Base-by-base conservation (phyloP, 1,140 invertebrate species). In the Tetramorium parvispinum region DNA sequence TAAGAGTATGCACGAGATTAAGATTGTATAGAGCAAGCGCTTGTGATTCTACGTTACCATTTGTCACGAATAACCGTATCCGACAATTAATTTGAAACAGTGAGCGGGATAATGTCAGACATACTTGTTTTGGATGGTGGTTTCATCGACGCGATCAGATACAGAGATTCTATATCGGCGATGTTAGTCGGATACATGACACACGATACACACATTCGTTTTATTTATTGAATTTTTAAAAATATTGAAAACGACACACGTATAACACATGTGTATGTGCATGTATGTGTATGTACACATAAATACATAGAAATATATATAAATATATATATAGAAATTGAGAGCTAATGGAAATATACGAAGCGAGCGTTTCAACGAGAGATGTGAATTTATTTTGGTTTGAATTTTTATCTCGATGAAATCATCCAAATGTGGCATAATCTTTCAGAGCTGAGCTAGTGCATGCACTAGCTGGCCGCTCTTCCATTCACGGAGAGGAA, bases 401-500 rank as follows among this genome's bases (percentile, higher is more conserved):
- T 21, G 18, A 49, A 43, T 57, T 21, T 68, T 73, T 46, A 40
- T 46, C 32, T 59, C 66, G 66, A 40, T 83, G 68, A 83, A 83
- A 73, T 83, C 40, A 16, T 83, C 68, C 79, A 73, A 83, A 73
- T 49, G 18, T 71, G 53, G 32, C 79, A 73, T 70, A 55, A 81
- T 81, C 65, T 70, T 81, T 81, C 37, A 21, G 21, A 81, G 37
- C 65, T 83, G 68, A 53, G 68, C 24, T 53, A 59, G 71, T 77
- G 57, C 63, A 87, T 77, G 57, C 63, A 87, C 57, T 51, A 66
- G 77, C 71, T 68, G 51, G 63, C 43, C 11, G 82, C 61, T 87
- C 65, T 86, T 86, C 83, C 70, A 82, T 27, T 76, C n/a, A 61
- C 70, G 65, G 75, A 85, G 66, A 86, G 70, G 61, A 65, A 79